Conservation (phyloP, 2,113 vertebrate genomes). For the Myrmecophaga tridactyla region DNA sequence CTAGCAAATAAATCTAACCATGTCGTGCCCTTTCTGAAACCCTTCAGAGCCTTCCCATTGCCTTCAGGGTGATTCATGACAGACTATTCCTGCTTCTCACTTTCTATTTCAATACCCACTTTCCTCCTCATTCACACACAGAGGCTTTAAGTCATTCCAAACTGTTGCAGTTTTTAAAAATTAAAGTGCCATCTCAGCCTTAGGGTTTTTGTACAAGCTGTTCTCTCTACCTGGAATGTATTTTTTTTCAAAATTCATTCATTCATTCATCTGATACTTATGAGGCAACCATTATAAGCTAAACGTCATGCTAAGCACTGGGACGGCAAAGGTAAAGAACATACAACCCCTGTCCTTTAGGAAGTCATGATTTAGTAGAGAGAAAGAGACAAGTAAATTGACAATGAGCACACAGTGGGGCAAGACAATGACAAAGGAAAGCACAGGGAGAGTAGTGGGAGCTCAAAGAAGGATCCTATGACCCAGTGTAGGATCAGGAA, state of each 20-base stretch:
- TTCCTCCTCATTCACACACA: neutral
- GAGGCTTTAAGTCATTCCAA: neutral
- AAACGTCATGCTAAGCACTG: neutral
- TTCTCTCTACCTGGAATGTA: neutral
- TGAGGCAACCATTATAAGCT: neutral
- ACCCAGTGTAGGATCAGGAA: neutral
- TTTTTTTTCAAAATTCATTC: neutral
- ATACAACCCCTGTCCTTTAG: neutral
- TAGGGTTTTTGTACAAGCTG: neutral
- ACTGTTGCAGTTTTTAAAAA: neutral
- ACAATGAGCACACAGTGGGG: neutral
- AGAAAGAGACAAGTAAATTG: neutral
- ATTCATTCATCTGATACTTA: neutral
- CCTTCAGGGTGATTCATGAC: neutral
- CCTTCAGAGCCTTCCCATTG: neutral
- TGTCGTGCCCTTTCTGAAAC: neutral
- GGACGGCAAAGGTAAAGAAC: neutral
- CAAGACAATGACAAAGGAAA: neutral
- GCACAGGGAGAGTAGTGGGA: neutral
- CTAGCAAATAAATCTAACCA: neutral
- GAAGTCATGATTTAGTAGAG: neutral
- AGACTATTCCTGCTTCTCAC: neutral
- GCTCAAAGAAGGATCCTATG: neutral
- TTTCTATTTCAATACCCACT: slow-evolving; percentile 9
- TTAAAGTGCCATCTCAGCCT: neutral